Conservation (phyloP, 2,113 vertebrate species). For the Porphyrio hochstetteri region DNA sequence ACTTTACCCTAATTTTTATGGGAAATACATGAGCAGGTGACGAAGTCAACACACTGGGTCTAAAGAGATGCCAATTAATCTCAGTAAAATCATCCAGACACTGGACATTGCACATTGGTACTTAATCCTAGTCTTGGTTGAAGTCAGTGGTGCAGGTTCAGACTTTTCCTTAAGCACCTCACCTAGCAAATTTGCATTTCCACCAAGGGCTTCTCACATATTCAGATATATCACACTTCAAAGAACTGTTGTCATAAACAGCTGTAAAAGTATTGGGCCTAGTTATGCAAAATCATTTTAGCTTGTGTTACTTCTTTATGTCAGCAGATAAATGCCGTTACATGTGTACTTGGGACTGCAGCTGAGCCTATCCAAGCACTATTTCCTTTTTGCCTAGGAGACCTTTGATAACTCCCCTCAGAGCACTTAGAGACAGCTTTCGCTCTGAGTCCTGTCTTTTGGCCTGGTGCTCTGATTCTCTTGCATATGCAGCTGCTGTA, state of each 20-base stretch:
- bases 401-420: slow-evolving; percentile 1
- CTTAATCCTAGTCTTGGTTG: not conserved
- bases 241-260: not conserved
- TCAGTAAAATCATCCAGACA: not conserved
- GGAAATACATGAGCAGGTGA: not conserved
- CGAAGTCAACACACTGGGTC: not conserved
- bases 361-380: not conserved
- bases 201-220: not conserved
- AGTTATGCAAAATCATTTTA: not conserved
- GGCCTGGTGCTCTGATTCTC: slow-evolving; percentile 67
- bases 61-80: not conserved
- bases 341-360: not conserved
- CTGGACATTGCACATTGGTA: not conserved
- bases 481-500: slow-evolving; percentile 77
- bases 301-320: slow-evolving; percentile 30
- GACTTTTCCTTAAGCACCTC: not conserved
- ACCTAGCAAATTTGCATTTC: not conserved
- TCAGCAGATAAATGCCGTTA: slow-evolving; percentile 31
- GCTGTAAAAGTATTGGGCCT: not conserved
- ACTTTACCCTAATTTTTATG: not conserved
- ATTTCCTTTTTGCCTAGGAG: not conserved
- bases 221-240: not conserved
- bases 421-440: slow-evolving; percentile 38
- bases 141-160: not conserved
- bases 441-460: slow-evolving; percentile 66